These are phyloP conservation scores for Pseudomugil tenellus DNA, from an alignment of 2,797 vertebrate species.

Conservation along the genomic window DNA sequence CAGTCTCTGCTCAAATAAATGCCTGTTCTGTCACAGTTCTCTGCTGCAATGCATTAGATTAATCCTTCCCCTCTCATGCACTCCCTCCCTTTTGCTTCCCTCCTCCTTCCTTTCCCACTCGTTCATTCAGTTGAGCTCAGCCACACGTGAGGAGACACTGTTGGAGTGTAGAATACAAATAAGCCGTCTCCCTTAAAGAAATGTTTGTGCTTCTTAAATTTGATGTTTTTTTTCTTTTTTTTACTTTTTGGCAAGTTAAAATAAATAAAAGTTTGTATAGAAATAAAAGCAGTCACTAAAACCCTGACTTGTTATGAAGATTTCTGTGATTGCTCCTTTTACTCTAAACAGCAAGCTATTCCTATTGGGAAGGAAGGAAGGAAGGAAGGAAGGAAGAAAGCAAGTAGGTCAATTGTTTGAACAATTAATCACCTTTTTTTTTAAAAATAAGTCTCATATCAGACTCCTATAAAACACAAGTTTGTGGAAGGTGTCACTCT, in stretches of 20 bases:
- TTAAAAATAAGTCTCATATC: too few species aligned
- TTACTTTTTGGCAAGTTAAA: slow-evolving; percentile 9
- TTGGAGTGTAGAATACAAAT: slow-evolving; percentile 83
- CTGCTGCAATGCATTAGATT: slow-evolving; percentile 81
- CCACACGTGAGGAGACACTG: slow-evolving; percentile 78
- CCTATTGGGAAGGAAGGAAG: too few species aligned
- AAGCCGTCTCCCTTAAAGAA: slow-evolving; percentile 80
- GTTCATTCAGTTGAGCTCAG: slow-evolving; percentile 77
- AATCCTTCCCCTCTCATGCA: slow-evolving; percentile 71
- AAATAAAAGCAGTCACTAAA: slow-evolving; percentile 44
- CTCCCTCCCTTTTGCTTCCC: slow-evolving; percentile 62
- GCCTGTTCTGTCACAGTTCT: slow-evolving; percentile 81
- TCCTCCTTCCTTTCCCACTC: slow-evolving; percentile 69
- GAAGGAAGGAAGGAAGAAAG: not conserved
- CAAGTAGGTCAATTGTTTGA: not conserved
- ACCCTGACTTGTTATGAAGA: slow-evolving; percentile 10
- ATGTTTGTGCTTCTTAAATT: slow-evolving; percentile 76
- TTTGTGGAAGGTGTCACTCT: not conserved
- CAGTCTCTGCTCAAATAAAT: slow-evolving; percentile 79
- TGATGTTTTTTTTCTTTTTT: slow-evolving; percentile 50
- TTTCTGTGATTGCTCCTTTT: slow-evolving; percentile 32
- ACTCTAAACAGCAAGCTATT: slow-evolving; percentile 22
- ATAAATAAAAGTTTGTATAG: slow-evolving; percentile 26
- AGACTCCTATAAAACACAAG: not conserved
- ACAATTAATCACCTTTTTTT: too few species aligned